Conservation (phyloP, 2,113 vertebrate genomes). For the Oreotragus oreotragus region DNA sequence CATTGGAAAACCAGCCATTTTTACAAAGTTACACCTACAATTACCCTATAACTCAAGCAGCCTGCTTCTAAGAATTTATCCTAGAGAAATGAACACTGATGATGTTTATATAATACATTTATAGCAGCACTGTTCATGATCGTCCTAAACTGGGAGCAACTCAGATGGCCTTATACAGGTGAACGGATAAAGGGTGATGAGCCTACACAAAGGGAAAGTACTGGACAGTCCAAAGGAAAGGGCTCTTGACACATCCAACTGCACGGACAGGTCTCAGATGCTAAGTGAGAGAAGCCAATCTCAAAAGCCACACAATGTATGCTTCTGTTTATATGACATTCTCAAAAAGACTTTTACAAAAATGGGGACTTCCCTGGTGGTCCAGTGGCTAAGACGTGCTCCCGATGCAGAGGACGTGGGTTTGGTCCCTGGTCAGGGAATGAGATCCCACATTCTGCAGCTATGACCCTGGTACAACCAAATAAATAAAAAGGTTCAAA, state of each 20-base stretch:
- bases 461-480: neutral
- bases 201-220: no score
- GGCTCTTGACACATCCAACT: neutral
- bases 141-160: no score
- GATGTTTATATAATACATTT: neutral
- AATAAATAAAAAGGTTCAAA: neutral
- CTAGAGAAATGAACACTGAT: neutral
- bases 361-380: neutral
- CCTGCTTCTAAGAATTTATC: neutral
- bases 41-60: neutral
- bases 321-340: neutral
- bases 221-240: neutral
- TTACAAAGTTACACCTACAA: neutral
- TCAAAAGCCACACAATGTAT: neutral
- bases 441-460: neutral
- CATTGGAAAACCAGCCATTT: neutral
- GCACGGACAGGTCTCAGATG: fast-evolving
- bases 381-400: neutral
- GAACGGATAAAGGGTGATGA: neutral
- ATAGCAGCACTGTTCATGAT: fast-evolving
- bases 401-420: neutral
- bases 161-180: neutral
- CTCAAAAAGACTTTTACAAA: neutral
- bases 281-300: neutral
- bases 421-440: neutral